phyloP scores from a whole-genome alignment of 2,113 vertebrate genomes.

The Verasper variegatus region DNA sequence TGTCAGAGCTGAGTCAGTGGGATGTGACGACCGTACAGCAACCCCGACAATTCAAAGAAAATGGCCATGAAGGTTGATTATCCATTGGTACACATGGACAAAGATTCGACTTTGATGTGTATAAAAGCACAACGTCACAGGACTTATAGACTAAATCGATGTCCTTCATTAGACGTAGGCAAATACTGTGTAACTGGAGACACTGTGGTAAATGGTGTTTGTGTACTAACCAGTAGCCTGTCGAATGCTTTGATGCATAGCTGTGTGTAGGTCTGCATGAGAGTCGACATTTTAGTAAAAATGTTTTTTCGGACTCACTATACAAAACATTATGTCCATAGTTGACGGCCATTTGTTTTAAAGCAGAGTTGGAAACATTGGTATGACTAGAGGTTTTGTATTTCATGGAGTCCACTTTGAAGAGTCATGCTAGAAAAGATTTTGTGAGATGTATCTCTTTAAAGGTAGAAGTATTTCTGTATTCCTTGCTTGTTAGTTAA shows the following conservation, averaged over 20 bases:
- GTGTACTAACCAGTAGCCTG: conserved; percentile 76
- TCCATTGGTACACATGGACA: conserved; percentile 55
- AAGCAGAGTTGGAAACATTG: conserved; percentile 55
- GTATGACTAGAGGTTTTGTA: conserved; percentile 72
- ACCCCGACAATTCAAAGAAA: conserved; percentile 3
- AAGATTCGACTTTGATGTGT: conserved; percentile 59
- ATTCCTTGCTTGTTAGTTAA: conserved; percentile 76
- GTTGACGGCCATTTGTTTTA: conserved; percentile 61
- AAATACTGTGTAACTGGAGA: conserved; percentile 60
- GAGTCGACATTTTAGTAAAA: conserved; percentile 68
- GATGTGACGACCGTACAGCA: not conserved
- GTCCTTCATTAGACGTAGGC: conserved; percentile 69
- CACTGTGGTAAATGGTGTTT: conserved; percentile 70
- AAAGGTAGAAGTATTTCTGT: conserved; percentile 73
- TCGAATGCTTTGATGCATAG: conserved; percentile 74
- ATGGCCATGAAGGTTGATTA: conserved; percentile 6
- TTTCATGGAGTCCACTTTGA: conserved; percentile 67
- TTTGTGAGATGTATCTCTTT: conserved; percentile 75
- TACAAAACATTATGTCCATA: conserved; percentile 53
- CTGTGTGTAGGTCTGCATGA: conserved; percentile 66
- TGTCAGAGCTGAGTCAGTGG: not conserved
- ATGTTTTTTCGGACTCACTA: conserved; percentile 59
- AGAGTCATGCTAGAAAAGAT: conserved; percentile 25
- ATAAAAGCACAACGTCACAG: conserved; percentile 74
- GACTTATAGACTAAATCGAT: conserved; percentile 61